Evolutionary conservation across 2,888 invertebrate species (phyloP).

Genomic region (Tryphoninae sp.): DNA sequence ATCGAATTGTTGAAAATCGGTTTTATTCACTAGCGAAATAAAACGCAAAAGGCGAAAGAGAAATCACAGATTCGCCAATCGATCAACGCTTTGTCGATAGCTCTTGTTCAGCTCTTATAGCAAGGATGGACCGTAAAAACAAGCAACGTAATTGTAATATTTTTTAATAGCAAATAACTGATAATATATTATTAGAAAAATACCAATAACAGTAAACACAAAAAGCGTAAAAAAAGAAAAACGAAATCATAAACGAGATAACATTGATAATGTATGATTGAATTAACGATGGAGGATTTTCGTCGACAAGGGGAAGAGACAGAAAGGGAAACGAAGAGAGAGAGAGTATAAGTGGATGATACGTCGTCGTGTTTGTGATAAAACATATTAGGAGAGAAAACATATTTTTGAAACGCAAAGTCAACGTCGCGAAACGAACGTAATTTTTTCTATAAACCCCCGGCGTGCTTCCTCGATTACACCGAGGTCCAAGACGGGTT

Average conservation of each 20-base stretch:
- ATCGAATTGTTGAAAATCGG: background rate
- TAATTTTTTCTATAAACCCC: conserved; percentile 59
- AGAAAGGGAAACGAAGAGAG: background rate
- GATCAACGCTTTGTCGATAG: background rate
- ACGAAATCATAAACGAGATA: conserved; percentile 22
- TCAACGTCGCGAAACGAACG: conserved; percentile 55
- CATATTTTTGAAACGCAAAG: conserved; percentile 51
- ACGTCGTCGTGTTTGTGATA: conserved; percentile 6
- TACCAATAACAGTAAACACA: conserved; percentile 40
- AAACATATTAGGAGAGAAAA: conserved; percentile 48
- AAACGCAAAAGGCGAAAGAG: background rate
- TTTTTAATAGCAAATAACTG: conserved; percentile 37
- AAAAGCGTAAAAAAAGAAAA: conserved; percentile 13
- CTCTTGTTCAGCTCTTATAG: conserved; percentile 3
- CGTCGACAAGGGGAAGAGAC: conserved; percentile 36
- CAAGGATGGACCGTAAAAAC: conserved; percentile 11
- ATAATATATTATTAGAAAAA: conserved; percentile 44
- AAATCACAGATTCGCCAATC: background rate
- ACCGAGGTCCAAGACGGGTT: conserved; percentile 27
- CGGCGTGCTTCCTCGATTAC: background rate
- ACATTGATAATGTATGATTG: conserved; percentile 25
- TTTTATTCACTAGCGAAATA: background rate
- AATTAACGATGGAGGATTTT: conserved; percentile 35
- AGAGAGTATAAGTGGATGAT: background rate
- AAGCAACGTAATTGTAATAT: conserved; percentile 42